A percentile compares a stretch with the other conserved stretches of the same genome.
These are phyloP conservation scores for Pseudorhombus dupliciocellatus DNA, from an alignment of 2,113 vertebrate species.

Conservation along the genomic window DNA sequence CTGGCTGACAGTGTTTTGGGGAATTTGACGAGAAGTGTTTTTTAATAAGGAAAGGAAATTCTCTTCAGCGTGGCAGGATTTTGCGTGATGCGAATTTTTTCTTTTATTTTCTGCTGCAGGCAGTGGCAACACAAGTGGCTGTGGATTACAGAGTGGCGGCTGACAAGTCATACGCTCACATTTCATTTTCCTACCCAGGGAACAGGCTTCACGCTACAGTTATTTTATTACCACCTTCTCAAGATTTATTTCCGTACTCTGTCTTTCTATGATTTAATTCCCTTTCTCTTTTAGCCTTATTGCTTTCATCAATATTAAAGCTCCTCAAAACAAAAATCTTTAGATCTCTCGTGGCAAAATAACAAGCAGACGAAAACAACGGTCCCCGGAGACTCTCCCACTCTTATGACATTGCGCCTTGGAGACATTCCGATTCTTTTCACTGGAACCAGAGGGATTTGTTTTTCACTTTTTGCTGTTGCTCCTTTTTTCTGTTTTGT, in stretches of 20 bases:
- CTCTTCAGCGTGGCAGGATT: conserved; percentile 9
- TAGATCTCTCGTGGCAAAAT: not conserved
- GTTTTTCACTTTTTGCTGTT: not conserved
- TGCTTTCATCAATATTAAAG: not conserved
- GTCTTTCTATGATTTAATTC: not conserved
- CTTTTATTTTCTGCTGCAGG: not conserved
- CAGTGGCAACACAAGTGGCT: not conserved
- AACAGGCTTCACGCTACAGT: not conserved
- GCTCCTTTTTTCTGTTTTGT: not conserved
- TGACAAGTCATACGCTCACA: conserved; percentile 1
- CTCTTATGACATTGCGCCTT: not conserved
- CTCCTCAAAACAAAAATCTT: not conserved
- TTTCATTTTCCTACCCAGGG: not conserved
- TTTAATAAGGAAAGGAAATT: conserved; percentile 32
- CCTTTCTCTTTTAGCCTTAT: not conserved
- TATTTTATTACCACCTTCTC: conserved; percentile 3
- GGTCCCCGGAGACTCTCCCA: not conserved
- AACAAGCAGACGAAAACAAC: not conserved
- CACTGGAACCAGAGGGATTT: not conserved
- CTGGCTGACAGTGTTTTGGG: conserved; percentile 53
- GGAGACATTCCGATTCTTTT: not conserved
- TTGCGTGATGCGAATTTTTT: conserved; percentile 2
- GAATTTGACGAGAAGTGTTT: conserved; percentile 57
- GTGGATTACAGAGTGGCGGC: not conserved
- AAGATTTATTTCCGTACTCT: not conserved